Base-by-base conservation (phyloP, 2,113 vertebrate genomes). In the human (Homo sapiens) region DNA sequence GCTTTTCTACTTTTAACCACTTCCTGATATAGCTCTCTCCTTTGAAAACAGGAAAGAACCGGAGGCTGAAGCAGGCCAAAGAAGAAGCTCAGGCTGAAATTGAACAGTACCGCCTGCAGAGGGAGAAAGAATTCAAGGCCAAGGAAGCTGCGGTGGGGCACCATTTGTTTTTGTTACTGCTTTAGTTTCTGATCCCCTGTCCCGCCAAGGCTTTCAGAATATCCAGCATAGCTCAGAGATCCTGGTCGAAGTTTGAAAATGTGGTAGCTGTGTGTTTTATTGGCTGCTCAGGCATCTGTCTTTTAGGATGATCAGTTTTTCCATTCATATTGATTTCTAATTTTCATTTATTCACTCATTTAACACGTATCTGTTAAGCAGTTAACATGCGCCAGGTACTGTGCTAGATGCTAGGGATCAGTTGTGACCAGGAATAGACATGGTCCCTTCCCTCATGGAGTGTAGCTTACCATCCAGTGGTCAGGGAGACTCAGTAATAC, bases 21-120 rank as follows among this genome's bases (percentile, higher is more conserved):
- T 96, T 94, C 72, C 84, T 98, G 13, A 50, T 85, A 14, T 5
- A 73, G 0, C 20, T 0, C 35, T 80, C 27, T 68, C 8, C 25
- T 82, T 75, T 92, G 94, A 91, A 95, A 96, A 50, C 97, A 99
- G 99, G 99, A 81, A 99, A 99, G 98, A 99, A 99, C 94, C 98
- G 99, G 6, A 98, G 99, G 94, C 98, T 99, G 99, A 99, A 99
- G 98, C 99, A 99, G 98, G 99, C 99, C 1, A 99, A 99, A 96
- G 99, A 99, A 97, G 99, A 99, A 88, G 99, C 99, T 1, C 99
- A 99, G 98, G 99, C 99, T 0, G 99, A 99, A 98, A 99, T 99
- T 16, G 99, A 99, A 87, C 99, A 99, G 97, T 99, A 99, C 90
- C 99, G 99, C 22, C 98, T 99, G 86, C 99, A 99, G 98, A 99